Evolutionary conservation across 1,140 invertebrate genomes (phyloP).

Genomic region (Tribolium madens): DNA sequence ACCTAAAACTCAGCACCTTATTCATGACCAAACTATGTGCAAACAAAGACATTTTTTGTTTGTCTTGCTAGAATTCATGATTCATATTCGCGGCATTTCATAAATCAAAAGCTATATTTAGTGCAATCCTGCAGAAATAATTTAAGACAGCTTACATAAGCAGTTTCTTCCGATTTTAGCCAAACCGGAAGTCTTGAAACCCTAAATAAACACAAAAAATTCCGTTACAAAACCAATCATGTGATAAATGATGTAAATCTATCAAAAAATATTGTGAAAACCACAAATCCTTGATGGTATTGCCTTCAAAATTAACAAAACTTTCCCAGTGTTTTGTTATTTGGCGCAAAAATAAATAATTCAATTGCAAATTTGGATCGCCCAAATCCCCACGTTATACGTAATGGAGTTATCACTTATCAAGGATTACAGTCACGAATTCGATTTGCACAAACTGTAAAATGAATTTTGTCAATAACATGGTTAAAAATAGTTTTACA

Average conservation of each 20-base stretch:
- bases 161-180: background rate
- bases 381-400: too few species aligned
- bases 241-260: background rate
- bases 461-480: too few species aligned
- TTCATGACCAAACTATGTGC: background rate
- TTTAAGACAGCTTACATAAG: background rate
- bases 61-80: background rate
- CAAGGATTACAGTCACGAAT: too few species aligned
- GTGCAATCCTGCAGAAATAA: background rate
- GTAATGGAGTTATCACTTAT: too few species aligned
- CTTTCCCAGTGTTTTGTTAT: too few species aligned
- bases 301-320: background rate
- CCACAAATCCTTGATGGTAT: background rate
- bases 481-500: background rate
- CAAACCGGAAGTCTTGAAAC: background rate
- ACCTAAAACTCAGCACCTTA: slow-evolving; percentile 5
- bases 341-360: too few species aligned
- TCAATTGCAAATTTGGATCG: too few species aligned
- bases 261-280: background rate
- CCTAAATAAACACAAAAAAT: background rate
- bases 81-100: background rate
- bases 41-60: background rate
- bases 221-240: background rate
- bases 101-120: background rate
- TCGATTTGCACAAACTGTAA: too few species aligned